Evolutionary conservation across 2,888 invertebrate species (phyloP).

Genomic region (Lagria hirta): DNA sequence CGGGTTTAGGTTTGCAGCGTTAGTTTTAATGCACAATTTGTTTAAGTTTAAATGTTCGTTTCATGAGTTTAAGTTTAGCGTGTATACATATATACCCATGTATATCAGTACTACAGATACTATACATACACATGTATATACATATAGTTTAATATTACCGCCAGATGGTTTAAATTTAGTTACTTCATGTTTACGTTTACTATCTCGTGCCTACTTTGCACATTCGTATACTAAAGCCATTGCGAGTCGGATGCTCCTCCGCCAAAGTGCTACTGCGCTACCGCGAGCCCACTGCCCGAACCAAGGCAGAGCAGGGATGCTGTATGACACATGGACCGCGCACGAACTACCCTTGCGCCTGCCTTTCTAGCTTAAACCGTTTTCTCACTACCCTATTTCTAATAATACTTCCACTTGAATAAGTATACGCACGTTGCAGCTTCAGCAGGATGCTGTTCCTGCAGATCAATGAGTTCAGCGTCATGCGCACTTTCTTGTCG

Average conservation of each 20-base stretch:
- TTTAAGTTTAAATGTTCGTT: constrained; percentile 40
- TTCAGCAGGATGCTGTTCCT: constrained; percentile 39
- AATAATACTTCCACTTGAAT: constrained; percentile 31
- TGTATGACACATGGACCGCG: constrained; percentile 45
- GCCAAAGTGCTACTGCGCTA: constrained; percentile 51
- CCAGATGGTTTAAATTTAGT: constrained; percentile 47
- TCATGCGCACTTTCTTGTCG: constrained; percentile 51
- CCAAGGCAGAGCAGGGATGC: constrained; percentile 43
- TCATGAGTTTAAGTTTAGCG: constrained; percentile 41
- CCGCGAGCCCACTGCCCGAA: constrained; percentile 48
- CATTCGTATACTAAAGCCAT: constrained; percentile 53
- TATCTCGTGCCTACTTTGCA: constrained; percentile 52
- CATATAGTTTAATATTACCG: constrained; percentile 48
- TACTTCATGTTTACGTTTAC: constrained; percentile 54
- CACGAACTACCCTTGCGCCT: constrained; percentile 33
- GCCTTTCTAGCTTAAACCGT: constrained; percentile 29
- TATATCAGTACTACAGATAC: constrained; percentile 41
- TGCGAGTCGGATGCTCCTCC: constrained; percentile 47
- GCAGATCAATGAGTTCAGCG: constrained; percentile 52
- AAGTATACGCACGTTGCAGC: constrained; percentile 43
- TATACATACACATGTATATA: constrained; percentile 52
- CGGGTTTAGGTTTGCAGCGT: constrained; percentile 32
- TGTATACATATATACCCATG: constrained; percentile 49
- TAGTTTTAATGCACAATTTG: constrained; percentile 42
- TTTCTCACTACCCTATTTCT: constrained; percentile 22